A percentile compares a stretch with the other conserved stretches of the same genome.
These are phyloP conservation scores for Gallinago nigripennis DNA, from an alignment of 2,797 vertebrate species.

Conservation along the genomic window DNA sequence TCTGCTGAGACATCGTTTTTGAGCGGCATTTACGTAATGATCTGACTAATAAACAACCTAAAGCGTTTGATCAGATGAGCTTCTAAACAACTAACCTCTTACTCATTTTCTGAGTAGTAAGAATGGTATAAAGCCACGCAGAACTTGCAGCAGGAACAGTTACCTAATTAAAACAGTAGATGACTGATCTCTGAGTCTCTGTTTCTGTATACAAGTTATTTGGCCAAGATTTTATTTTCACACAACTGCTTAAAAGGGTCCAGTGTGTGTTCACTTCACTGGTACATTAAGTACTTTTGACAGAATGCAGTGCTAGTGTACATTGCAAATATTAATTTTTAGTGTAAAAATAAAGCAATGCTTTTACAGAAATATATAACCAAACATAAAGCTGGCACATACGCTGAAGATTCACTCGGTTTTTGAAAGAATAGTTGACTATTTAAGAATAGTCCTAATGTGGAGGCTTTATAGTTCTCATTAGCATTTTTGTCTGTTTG, in stretches of 20 bases:
- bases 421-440: neutral
- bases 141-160: neutral
- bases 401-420: neutral
- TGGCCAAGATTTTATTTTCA: neutral
- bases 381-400: neutral
- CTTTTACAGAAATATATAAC: neutral
- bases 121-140: neutral
- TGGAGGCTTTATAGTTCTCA: neutral
- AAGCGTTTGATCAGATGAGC: rapidly evolving
- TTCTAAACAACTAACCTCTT: neutral
- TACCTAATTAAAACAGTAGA: neutral
- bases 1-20: constrained; percentile 18
- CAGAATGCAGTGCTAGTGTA: neutral
- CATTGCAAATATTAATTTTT: neutral
- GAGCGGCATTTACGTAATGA: neutral
- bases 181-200: neutral
- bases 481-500: neutral
- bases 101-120: neutral
- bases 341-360: neutral
- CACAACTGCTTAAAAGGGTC: neutral
- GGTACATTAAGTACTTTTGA: neutral
- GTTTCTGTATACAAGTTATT: neutral
- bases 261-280: neutral
- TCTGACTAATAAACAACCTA: neutral
- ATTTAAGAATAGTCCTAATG: neutral